phyloP scores from a whole-genome alignment of 2,797 vertebrate genomes.

The Rhinella marina region DNA sequence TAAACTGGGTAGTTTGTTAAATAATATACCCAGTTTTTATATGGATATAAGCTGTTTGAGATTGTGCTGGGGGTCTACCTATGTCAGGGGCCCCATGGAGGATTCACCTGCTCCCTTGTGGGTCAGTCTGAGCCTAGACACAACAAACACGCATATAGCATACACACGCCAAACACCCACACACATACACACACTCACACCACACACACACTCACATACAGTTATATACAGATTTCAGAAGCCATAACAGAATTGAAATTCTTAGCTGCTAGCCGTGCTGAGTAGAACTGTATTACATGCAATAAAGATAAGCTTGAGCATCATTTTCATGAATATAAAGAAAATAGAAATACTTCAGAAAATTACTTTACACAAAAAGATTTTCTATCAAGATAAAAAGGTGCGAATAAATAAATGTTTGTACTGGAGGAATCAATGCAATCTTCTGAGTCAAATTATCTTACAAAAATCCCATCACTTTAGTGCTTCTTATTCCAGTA shows the following conservation, averaged over 20 bases:
- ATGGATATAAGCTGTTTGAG: no score
- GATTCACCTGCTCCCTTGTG: no score
- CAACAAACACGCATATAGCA: no score
- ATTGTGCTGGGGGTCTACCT: no score
- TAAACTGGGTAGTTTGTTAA: no score
- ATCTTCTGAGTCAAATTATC: conserved; percentile 21
- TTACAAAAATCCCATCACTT: not conserved
- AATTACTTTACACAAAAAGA: not conserved
- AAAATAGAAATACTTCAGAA: not conserved
- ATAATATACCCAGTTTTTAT: no score
- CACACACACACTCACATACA: not conserved
- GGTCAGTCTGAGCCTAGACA: no score
- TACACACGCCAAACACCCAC: no score
- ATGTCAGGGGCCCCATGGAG: no score
- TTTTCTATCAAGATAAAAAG: not conserved
- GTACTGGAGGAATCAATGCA: not conserved
- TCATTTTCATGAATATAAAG: not conserved
- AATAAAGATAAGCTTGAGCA: not conserved
- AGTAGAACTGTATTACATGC: not conserved
- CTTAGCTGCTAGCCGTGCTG: not conserved
- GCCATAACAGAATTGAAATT: not conserved
- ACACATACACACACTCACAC: not conserved
- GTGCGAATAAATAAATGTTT: not conserved
- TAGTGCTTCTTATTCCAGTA: not conserved
- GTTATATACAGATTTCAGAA: not conserved